Base-by-base conservation (phyloP, 2,797 vertebrate genomes). In the Periophthalmus magnuspinnatus region DNA sequence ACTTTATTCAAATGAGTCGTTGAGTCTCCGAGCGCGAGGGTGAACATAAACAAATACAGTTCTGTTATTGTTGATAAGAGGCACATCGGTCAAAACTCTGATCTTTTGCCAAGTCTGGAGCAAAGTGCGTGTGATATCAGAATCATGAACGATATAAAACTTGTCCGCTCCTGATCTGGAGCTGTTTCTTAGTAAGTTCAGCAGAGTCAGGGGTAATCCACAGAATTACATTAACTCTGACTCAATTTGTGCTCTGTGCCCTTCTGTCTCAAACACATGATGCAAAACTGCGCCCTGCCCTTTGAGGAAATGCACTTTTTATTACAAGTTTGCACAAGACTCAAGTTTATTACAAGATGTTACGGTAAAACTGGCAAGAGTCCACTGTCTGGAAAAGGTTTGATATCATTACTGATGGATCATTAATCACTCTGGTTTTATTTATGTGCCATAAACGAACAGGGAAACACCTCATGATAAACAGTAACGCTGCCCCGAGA, bases 331-430 rank as follows among this genome's bases (percentile, higher is more conserved):
- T 88, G 71, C 74, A 65, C 59, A 76, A 74, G 28, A 5, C 41
- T 6, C 13, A 3, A 56, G 79, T 85, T 65, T 7, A 70, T 74
- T 57, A 75, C 66, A 69, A 77, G 47, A 70, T 22, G 52, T 78
- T 74, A 19, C 41, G 22, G 65, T 32, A 69, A n/a, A 64, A 66
- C 54, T 55, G 56, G 28, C 21, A 24, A 17, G 21, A 45, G 11
- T 19, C 5, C 76, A 55, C 69, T 79, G 66, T 78, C 34, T 45
- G 6, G 56, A 28, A 28, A 28, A 28, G 28, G 28, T 32, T 14
- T 65, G 34, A 64, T 75, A 81, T 84, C 82, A 80, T 71, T 73
- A 67, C 76, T 72, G 63, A 60, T 61, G 65, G 22, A 63, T 45
- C 8, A 32, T 75, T 65, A 63, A 69, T 48, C 16, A 48, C 2